Percentiles rank a stretch among this genome's conserved stretches.
Conservation (phyloP, 2,888 invertebrate species). For the Dynastes maya region DNA sequence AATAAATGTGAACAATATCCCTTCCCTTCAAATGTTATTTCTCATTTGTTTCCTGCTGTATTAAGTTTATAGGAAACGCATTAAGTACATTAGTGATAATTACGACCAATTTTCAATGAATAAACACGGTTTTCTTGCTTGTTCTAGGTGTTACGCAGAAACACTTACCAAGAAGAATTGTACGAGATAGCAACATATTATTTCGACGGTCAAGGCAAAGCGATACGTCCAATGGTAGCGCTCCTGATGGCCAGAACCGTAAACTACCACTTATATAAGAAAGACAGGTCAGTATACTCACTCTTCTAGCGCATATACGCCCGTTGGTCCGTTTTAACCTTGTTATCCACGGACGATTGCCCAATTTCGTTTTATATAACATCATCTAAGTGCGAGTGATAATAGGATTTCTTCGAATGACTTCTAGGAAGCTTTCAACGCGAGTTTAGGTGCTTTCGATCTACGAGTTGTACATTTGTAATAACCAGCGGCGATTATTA, state of each 20-base stretch:
- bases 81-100: too few species aligned
- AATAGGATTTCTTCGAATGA: neutral
- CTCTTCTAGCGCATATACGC: neutral
- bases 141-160: constrained; percentile 81
- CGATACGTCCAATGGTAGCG: constrained; percentile 95
- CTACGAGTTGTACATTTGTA: too few species aligned
- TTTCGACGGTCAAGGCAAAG: constrained; percentile 98
- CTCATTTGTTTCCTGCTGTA: too few species aligned
- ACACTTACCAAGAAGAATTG: constrained; percentile 88
- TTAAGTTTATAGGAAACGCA: too few species aligned
- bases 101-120: neutral
- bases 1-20: too few species aligned
- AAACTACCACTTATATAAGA: constrained; percentile 90
- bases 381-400: neutral
- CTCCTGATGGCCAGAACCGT: constrained; percentile 95
- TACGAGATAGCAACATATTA: constrained; percentile 96
- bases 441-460: neutral
- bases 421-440: constrained; percentile 6
- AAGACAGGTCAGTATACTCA: constrained; percentile 78
- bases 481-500: too few species aligned
- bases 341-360: constrained; percentile 15
- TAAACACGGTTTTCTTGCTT: constrained; percentile 41
- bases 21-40: too few species aligned
- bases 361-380: constrained; percentile 13
- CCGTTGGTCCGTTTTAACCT: neutral